Conservation (phyloP, 2,113 vertebrate genomes). For the Corythaixoides concolor region DNA sequence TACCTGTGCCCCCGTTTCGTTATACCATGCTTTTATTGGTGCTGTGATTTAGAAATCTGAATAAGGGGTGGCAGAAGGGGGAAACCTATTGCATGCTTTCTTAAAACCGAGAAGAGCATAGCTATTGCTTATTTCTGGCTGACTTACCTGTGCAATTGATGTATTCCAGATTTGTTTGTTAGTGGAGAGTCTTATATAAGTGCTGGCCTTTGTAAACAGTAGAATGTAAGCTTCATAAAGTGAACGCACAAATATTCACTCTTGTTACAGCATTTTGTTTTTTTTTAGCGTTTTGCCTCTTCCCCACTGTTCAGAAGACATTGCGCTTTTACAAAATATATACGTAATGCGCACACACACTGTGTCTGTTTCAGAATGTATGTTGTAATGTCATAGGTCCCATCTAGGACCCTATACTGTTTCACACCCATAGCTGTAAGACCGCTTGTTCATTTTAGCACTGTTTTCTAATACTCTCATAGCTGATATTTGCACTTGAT, state of each 20-base stretch:
- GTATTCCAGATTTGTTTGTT: conserved; percentile 70
- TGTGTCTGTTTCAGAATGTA: not conserved
- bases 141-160: conserved; percentile 63
- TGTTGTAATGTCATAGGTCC: not conserved
- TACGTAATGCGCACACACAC: accelerated
- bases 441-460: not conserved
- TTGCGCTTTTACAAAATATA: not conserved
- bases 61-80: conserved; percentile 27
- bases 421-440: not conserved
- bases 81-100: conserved; percentile 54
- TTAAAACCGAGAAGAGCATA: conserved; percentile 27
- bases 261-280: conserved; percentile 20
- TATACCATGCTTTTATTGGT: conserved; percentile 17
- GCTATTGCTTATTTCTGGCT: conserved; percentile 62
- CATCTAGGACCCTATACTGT: not conserved
- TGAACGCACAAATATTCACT: conserved; percentile 54
- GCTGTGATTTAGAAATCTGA: conserved; percentile 20
- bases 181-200: conserved; percentile 67
- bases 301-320: not conserved
- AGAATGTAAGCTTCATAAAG: conserved; percentile 74
- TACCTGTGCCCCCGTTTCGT: conserved; percentile 30
- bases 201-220: conserved; percentile 70
- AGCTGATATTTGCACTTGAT: not conserved
- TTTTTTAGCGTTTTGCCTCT: not conserved
- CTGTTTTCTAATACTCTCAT: not conserved